Evolutionary conservation across 2,888 invertebrate genomes (phyloP), one percentile per base, ranked within the genome.

Genomic region (Melanotus villosus): DNA sequence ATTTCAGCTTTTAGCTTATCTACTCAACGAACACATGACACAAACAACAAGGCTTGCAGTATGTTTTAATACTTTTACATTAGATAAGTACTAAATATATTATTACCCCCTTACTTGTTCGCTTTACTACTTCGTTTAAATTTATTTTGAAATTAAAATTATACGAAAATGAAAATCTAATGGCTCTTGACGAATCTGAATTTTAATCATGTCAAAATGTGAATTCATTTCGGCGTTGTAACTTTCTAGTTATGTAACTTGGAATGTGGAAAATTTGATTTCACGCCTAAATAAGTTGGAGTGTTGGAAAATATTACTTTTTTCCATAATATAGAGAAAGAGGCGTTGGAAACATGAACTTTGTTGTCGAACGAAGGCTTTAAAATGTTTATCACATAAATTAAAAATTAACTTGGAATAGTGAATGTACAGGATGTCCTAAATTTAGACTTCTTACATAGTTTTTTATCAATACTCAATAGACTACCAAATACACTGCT

Each of bases 171-270:
- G 36, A 14, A 32, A 18, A 41, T 41, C 41, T 3, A 41, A 16
- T 41, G 12, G 41, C 41, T 41, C 41, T 16, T 41, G 41, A 14
- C 41, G 7, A 16, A 41, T 41, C 14, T 41, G 41, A 41, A 41
- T 41, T 41, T 21, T 47, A 45, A 45, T 45, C 45, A 12, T 23
- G 47, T 26, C 23, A 23, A 23, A 47, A 47, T 47, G 47, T 23
- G 23, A 47, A 47, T 47, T 47, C 23, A 47, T 47, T 47, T 47
- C 10, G 2, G 9, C 21, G 21, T 12, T 12, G 23, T 26, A 47
- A 47, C 47, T 47, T 47, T 47, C 47, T 47, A 23, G 47, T 47
- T 47, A 47, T 47, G 47, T 23, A 23, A 23, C 12, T 47, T 47
- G 47, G 23, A 23, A 23, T 47, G 47, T 23, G 26, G 23, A 21